Evolutionary conservation across 1,140 invertebrate species (phyloP).

Genomic region (Charaxes varanes): DNA sequence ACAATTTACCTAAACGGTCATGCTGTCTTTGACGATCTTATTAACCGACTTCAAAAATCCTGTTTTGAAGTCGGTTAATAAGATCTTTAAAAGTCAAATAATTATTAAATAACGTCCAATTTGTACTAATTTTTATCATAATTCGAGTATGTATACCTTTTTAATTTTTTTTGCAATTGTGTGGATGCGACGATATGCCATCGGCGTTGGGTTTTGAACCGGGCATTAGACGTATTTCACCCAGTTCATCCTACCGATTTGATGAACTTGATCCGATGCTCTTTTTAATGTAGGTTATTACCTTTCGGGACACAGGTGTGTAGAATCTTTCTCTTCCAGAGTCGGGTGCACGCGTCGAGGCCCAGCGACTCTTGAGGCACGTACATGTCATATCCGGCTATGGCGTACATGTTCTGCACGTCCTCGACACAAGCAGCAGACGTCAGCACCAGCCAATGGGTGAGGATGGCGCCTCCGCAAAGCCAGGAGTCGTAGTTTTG

Average conservation of each 20-base stretch:
- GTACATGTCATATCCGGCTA: slow-evolving; percentile 36
- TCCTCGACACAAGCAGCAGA: slow-evolving; percentile 44
- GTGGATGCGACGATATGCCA: too few species aligned
- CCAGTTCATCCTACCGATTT: neutral
- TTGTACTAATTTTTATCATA: too few species aligned
- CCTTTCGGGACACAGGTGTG: slow-evolving; percentile 34
- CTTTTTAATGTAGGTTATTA: slow-evolving; percentile 16
- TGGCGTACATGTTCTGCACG: slow-evolving; percentile 31
- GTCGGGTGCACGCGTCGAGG: slow-evolving; percentile 24
- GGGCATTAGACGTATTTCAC: too few species aligned
- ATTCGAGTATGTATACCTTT: neutral
- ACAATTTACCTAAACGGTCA: too few species aligned
- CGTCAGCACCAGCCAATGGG: slow-evolving; percentile 26
- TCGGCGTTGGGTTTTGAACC: too few species aligned
- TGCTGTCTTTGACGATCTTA: too few species aligned
- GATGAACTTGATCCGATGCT: too few species aligned
- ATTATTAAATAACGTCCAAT: too few species aligned
- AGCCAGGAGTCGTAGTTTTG: slow-evolving; percentile 34
- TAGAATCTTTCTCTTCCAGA: slow-evolving; percentile 33
- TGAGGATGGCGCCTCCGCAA: slow-evolving; percentile 36
- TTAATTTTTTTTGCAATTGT: too few species aligned
- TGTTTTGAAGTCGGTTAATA: too few species aligned
- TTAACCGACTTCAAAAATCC: too few species aligned
- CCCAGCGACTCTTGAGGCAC: slow-evolving; percentile 17
- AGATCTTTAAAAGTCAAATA: too few species aligned